Percentiles rank a stretch among this genome's conserved stretches.
phyloP scores from a whole-genome alignment of 2,797 vertebrate species.

The Pipistrellus pipistrellus region DNA sequence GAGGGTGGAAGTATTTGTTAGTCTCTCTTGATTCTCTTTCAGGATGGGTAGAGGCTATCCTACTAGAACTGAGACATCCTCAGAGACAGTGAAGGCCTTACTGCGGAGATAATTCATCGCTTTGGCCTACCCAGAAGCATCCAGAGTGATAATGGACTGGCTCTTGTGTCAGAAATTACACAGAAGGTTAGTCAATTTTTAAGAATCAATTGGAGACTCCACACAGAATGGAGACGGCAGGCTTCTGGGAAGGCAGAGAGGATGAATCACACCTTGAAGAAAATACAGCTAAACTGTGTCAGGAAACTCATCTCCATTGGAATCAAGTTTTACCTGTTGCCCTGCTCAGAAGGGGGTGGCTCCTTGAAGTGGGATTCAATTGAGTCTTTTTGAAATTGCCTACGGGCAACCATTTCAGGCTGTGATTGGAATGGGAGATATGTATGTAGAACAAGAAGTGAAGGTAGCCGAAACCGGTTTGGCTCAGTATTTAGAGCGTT shows the following conservation, averaged over 20 bases:
- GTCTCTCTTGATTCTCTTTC: neutral
- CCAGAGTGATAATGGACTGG: too few relatives aligned
- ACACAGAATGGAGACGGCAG: neutral
- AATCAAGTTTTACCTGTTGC: neutral
- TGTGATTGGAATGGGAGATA: neutral
- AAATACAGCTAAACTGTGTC: neutral
- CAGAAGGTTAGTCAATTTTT: neutral
- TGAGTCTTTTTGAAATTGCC: neutral
- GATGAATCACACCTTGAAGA: neutral
- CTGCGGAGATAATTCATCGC: neutral
- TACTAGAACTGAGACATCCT: neutral
- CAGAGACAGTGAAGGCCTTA: neutral
- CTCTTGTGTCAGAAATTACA: neutral
- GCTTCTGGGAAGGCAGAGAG: neutral
- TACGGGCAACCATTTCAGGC: neutral
- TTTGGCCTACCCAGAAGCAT: neutral
- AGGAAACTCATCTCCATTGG: neutral
- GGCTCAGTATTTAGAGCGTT: too few relatives aligned
- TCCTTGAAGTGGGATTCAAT: neutral
- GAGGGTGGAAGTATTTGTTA: neutral
- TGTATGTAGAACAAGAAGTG: neutral
- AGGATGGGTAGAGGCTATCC: neutral
- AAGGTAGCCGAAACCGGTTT: neutral
- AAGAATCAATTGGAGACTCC: neutral
- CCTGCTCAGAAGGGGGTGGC: neutral